Conservation (phyloP, 2,113 vertebrate species). For the Tringa solitaria region DNA sequence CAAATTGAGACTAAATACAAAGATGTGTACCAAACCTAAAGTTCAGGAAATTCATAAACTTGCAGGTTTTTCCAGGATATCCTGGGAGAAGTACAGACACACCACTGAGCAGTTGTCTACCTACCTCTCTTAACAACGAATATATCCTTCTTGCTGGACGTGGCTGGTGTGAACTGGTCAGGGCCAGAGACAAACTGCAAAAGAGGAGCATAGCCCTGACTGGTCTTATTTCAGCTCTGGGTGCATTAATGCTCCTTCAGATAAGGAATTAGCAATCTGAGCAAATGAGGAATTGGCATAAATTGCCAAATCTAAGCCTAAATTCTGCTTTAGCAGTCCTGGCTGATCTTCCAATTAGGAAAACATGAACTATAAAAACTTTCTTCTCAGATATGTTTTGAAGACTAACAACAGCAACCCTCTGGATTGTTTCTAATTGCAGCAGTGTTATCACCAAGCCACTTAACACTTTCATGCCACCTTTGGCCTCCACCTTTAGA, state of each 20-base stretch:
- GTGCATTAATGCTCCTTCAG: not conserved
- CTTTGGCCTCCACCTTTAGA: not conserved
- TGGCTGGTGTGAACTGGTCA: not conserved
- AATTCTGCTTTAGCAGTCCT: not conserved
- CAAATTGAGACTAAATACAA: not conserved
- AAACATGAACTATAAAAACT: not conserved
- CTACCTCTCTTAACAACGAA: not conserved
- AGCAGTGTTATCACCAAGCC: not conserved
- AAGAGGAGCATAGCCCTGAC: not conserved
- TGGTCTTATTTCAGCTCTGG: not conserved
- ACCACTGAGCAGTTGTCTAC: not conserved
- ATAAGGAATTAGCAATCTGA: not conserved
- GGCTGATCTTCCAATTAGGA: not conserved
- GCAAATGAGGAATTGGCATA: not conserved
- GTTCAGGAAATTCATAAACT: not conserved
- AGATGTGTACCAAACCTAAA: not conserved
- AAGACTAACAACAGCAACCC: not conserved
- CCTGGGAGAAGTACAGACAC: not conserved
- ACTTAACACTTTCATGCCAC: not conserved
- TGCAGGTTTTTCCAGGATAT: not conserved
- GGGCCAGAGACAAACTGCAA: not conserved
- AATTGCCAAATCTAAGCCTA: not conserved
- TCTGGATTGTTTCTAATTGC: not conserved
- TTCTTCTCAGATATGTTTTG: not conserved
- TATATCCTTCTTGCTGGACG: not conserved